Conservation (phyloP, 2,113 vertebrate species). For the Octodon degus region DNA sequence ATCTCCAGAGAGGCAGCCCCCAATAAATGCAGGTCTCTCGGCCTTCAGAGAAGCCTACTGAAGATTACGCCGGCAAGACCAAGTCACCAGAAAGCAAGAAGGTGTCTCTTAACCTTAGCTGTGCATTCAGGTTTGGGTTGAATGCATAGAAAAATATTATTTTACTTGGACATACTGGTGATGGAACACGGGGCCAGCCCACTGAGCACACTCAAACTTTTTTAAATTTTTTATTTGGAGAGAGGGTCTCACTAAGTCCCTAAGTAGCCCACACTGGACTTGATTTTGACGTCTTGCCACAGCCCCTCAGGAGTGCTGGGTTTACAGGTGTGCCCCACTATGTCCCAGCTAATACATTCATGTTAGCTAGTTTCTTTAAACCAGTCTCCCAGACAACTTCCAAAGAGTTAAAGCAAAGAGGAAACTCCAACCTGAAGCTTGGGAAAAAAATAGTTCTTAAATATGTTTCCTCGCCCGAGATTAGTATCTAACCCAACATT, state of each 20-base stretch:
- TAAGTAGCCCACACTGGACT: background rate
- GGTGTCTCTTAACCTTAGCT: background rate
- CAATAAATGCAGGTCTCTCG: background rate
- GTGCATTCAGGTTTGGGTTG: background rate
- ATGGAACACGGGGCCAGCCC: background rate
- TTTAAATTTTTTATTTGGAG: background rate
- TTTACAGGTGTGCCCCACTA: background rate
- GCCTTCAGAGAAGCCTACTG: background rate
- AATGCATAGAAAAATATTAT: background rate
- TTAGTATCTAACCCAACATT: background rate
- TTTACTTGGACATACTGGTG: background rate
- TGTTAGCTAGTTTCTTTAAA: background rate
- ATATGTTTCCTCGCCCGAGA: background rate
- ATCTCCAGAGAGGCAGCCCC: background rate
- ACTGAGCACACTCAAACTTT: too few species aligned
- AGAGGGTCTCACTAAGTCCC: background rate
- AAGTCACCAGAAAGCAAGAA: background rate
- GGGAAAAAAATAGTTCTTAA: background rate
- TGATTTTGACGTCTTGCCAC: background rate
- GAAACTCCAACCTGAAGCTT: background rate
- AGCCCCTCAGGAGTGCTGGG: background rate
- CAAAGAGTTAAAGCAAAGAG: slow-evolving; percentile 47
- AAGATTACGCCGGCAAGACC: background rate
- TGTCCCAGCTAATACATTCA: background rate
- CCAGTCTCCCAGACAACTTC: slow-evolving; percentile 2